These are phyloP conservation scores for Araneus ventricosus DNA, from an alignment of 1,140 invertebrate genomes.

Conservation along the genomic window DNA sequence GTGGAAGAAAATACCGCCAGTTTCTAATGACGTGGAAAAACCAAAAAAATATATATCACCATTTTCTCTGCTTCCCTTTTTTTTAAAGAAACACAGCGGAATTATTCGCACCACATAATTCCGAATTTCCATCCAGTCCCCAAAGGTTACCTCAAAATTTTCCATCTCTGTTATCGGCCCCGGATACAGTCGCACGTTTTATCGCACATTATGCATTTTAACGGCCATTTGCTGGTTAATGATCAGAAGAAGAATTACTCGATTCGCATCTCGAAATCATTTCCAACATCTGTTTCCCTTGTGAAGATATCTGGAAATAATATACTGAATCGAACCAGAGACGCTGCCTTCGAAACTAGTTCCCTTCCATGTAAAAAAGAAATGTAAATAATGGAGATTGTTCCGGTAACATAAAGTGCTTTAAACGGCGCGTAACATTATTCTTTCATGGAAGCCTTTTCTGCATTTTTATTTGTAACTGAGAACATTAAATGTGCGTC, in stretches of 20 bases:
- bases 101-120: not conserved
- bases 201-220: constrained; percentile 70
- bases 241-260: constrained; percentile 69
- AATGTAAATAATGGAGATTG: constrained; percentile 61
- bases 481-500: constrained; percentile 13
- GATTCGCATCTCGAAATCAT: constrained; percentile 60
- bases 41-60: not conserved
- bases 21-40: constrained; percentile 4
- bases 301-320: constrained; percentile 53
- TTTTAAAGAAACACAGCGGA: not conserved
- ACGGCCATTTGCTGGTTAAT: constrained; percentile 73
- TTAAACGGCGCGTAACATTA: constrained; percentile 53
- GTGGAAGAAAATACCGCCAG: not conserved
- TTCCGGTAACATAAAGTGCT: constrained; percentile 47
- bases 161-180: not conserved
- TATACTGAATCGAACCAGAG: constrained; percentile 23
- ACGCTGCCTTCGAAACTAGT: not conserved
- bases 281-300: constrained; percentile 59
- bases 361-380: not conserved
- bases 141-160: constrained; percentile 33
- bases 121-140: not conserved
- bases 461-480: constrained; percentile 42
- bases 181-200: constrained; percentile 46
- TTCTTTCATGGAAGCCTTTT: not conserved
- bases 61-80: not conserved